phyloP scores from a whole-genome alignment of 1,140 invertebrate genomes.

The Limonius californicus region DNA sequence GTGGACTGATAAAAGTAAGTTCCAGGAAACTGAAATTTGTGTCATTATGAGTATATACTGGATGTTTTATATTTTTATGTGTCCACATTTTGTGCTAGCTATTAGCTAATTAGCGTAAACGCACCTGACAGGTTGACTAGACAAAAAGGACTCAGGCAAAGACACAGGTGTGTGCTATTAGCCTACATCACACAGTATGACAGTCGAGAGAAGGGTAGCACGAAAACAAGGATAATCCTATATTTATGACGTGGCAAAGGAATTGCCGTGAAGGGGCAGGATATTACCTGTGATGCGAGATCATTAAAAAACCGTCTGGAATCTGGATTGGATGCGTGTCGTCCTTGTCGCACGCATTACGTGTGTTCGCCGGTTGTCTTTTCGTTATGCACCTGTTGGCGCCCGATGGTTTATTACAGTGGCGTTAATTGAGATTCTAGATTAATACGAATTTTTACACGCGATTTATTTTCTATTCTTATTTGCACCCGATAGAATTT shows the following conservation, averaged over 20 bases:
- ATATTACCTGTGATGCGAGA: conserved; percentile 28
- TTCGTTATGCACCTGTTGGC: conserved; percentile 27
- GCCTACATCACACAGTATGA: neutral
- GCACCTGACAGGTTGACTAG: neutral
- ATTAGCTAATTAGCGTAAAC: neutral
- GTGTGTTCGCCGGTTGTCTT: neutral
- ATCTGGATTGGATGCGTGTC: conserved; percentile 23
- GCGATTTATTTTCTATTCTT: conserved; percentile 3
- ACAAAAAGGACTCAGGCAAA: neutral
- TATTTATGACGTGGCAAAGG: conserved; percentile 32
- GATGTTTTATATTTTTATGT: no score
- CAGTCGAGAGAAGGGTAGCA: neutral
- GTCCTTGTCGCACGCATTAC: conserved; percentile 11
- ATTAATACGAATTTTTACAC: conserved; percentile 1
- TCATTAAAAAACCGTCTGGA: conserved; percentile 36
- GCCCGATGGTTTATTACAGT: conserved; percentile 32
- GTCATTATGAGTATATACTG: no score
- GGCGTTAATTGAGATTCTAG: conserved; percentile 27
- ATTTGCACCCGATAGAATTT: neutral
- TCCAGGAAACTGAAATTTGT: no score
- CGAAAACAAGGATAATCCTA: neutral
- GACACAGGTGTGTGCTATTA: neutral
- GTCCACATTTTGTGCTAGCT: no score
- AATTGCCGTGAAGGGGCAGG: conserved; percentile 35
- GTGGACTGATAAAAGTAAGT: no score